phyloP scores from a whole-genome alignment of 2,888 invertebrate species.

The Copidosoma aretas region DNA sequence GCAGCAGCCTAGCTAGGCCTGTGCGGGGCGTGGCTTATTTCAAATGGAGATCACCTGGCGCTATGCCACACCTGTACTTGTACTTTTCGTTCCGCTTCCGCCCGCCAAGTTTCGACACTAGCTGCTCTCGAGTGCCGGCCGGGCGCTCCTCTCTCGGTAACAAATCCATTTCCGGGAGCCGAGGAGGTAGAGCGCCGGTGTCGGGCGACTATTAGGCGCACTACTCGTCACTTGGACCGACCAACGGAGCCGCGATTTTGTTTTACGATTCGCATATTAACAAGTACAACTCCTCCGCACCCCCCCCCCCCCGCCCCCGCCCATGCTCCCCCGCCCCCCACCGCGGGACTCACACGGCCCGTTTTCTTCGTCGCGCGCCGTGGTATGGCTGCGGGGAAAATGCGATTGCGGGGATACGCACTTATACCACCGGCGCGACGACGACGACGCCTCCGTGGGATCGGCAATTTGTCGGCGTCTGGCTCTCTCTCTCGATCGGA shows the following conservation, averaged over 20 bases:
- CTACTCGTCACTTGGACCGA: constrained; percentile 33
- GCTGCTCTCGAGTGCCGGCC: background rate
- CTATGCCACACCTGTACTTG: constrained; percentile 53
- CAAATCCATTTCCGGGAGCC: constrained; percentile 42
- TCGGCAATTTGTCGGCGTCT: too few relatives aligned
- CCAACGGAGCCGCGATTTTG: constrained; percentile 35
- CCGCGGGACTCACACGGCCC: too few relatives aligned
- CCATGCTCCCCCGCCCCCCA: background rate
- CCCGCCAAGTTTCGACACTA: constrained; percentile 48
- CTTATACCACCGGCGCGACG: too few relatives aligned
- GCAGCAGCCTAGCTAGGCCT: constrained; percentile 8
- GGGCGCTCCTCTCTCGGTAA: constrained; percentile 34
- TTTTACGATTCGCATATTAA: constrained; percentile 39
- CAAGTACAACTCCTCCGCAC: constrained; percentile 3
- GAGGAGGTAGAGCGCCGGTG: too few relatives aligned
- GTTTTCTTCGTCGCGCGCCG: background rate
- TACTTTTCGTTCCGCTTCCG: constrained; percentile 56
- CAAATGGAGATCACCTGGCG: constrained; percentile 62
- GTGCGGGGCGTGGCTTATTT: constrained; percentile 58
- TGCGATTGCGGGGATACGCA: background rate
- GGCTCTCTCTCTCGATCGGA: too few relatives aligned
- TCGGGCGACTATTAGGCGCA: constrained; percentile 25
- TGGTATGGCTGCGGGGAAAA: background rate
- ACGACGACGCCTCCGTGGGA: too few relatives aligned
- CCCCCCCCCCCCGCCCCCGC: too few relatives aligned